Evolutionary conservation across 2,797 vertebrate genomes (phyloP), one percentile per base, ranked within the genome.

Genomic region (Selene dorsalis): DNA sequence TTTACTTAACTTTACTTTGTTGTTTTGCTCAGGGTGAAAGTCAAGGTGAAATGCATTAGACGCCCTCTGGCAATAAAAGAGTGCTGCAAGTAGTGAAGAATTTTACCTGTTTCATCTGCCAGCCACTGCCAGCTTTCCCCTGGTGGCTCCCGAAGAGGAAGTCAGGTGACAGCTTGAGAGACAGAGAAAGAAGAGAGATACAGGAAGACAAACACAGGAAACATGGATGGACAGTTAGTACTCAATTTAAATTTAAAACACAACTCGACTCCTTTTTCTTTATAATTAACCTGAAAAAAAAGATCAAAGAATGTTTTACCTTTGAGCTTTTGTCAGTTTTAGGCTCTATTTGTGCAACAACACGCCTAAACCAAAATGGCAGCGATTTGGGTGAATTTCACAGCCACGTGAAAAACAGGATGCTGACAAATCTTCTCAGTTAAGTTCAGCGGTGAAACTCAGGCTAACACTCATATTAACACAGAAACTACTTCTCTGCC

Each of bases 51-150:
- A 71, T 14, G 22, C 20, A 39, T 68, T 52, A 55, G 41, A 58
- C 32, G 68, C 28, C 58, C 62, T 61, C 53, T 69, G 69, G 75
- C 10, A 4, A 58, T 45, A 53, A 79, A 70, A 80, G 35, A 75
- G 28, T 77, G 61, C 28, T 61, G 61, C 53, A 77, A 45, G 13
- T 58, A 61, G 32, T 77, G 35, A 73, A 52, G 53, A 56, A 48
- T 30, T 59, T 89, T 68, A 95, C 94, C 93, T 94, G 94, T 84
- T 89, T 93, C 85, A 91, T 86, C 80, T 92, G 87, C 91, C 90
- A 94, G 69, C 82, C 77, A 60, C 75, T 26, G 67, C 89, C 91
- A 57, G 78, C 59, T 67, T 87, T 88, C 69, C 84, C 87, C 69
- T 89, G 90, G 71, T 92, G 85, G 70, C 82, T 92, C 43, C 87